Percentiles rank a stretch among this genome's conserved stretches.
Conservation (phyloP, 2,113 vertebrate species). For the Riparia riparia region DNA sequence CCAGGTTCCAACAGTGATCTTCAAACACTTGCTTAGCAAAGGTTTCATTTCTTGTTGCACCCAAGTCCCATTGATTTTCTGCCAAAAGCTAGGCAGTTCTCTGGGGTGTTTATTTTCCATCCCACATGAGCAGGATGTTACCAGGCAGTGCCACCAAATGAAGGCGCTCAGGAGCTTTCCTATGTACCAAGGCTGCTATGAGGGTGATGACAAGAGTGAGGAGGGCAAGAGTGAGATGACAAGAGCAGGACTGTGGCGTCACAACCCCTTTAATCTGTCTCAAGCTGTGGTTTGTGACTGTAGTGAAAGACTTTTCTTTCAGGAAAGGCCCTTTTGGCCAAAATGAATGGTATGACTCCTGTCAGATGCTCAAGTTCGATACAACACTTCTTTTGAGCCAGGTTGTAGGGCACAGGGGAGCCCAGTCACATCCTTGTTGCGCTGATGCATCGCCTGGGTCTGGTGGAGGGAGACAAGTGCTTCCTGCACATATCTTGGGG, state of each 20-base stretch:
- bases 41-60: accelerated
- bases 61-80: not conserved
- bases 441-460: not conserved
- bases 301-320: not conserved
- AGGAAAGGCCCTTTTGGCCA: not conserved
- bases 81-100: not conserved
- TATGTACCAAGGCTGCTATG: not conserved
- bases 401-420: not conserved
- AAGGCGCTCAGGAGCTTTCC: not conserved
- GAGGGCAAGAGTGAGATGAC: not conserved
- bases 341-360: not conserved
- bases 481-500: not conserved
- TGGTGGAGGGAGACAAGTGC: accelerated
- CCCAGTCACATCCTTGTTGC: not conserved
- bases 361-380: not conserved
- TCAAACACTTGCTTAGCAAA: not conserved
- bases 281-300: not conserved
- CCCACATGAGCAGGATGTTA: not conserved
- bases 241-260: not conserved
- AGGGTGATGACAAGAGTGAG: not conserved
- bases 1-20: not conserved
- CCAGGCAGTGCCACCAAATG: not conserved
- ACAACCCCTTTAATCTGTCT: not conserved
- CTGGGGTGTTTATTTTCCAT: not conserved
- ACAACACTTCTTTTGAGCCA: not conserved